Conservation (phyloP, 2,113 vertebrate species). For the Micromys minutus region DNA sequence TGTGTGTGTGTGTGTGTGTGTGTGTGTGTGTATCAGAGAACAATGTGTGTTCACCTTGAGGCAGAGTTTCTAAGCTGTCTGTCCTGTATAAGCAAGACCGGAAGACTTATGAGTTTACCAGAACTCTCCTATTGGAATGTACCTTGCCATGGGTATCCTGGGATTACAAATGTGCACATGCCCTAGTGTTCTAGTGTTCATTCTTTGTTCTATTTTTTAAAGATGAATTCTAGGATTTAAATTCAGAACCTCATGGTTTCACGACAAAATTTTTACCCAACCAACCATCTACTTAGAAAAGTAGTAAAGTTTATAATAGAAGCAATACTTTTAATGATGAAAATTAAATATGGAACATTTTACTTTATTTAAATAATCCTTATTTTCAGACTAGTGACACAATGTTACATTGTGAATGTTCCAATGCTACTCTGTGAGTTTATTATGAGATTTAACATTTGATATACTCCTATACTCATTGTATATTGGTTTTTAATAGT, state of each 20-base stretch:
- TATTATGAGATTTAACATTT: not conserved
- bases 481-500: not conserved
- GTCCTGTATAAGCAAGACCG: too few species aligned
- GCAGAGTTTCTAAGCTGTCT: not conserved
- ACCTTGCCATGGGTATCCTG: not conserved
- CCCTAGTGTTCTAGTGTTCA: not conserved
- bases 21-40: not conserved
- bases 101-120: too few species aligned
- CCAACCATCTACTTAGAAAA: not conserved
- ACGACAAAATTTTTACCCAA: not conserved
- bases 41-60: not conserved
- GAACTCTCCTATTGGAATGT: not conserved
- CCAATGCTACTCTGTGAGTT: not conserved
- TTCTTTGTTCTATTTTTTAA: not conserved
- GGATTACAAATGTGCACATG: not conserved
- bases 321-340: not conserved
- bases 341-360: not conserved
- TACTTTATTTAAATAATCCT: not conserved
- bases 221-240: not conserved
- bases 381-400: not conserved
- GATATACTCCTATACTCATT: not conserved
- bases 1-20: not conserved
- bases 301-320: not conserved
- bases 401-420: not conserved
- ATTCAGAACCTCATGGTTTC: too few species aligned